A percentile compares a stretch with the other conserved stretches of the same genome.
Conservation (phyloP, 2,113 vertebrate species). For the Tichodroma muraria region DNA sequence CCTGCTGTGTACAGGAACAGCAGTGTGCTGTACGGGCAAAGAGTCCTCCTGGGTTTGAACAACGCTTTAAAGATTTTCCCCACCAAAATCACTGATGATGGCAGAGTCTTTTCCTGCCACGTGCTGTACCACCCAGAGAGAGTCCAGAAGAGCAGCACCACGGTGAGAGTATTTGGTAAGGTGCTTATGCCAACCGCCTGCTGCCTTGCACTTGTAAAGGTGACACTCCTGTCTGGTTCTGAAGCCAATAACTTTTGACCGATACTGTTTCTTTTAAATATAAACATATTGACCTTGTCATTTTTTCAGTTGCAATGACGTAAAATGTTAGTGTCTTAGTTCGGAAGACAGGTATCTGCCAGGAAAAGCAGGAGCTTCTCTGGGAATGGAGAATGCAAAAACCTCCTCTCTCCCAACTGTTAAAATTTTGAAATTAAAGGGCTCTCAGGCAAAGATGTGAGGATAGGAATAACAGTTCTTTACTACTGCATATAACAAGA, state of each 20-base stretch:
- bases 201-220: not conserved
- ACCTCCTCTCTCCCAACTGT: too few species aligned
- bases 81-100: constrained; percentile 24
- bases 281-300: not conserved
- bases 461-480: too few species aligned
- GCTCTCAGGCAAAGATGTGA: too few species aligned
- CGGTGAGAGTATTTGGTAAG: constrained; percentile 61
- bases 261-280: not conserved
- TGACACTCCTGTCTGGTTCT: not conserved
- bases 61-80: not conserved
- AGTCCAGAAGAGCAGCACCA: constrained; percentile 45
- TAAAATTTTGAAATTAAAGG: too few species aligned
- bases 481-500: too few species aligned
- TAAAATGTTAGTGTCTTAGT: too few species aligned
- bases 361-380: too few species aligned
- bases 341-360: too few species aligned
- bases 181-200: not conserved
- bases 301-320: not conserved
- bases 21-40: not conserved
- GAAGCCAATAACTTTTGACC: not conserved
- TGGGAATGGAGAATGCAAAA: too few species aligned
- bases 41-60: not conserved
- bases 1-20: not conserved
- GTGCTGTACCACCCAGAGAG: not conserved
- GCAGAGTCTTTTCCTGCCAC: constrained; percentile 27